These are phyloP conservation scores for Hypomecis punctinalis DNA, from an alignment of 2,888 invertebrate genomes.

Conservation along the genomic window DNA sequence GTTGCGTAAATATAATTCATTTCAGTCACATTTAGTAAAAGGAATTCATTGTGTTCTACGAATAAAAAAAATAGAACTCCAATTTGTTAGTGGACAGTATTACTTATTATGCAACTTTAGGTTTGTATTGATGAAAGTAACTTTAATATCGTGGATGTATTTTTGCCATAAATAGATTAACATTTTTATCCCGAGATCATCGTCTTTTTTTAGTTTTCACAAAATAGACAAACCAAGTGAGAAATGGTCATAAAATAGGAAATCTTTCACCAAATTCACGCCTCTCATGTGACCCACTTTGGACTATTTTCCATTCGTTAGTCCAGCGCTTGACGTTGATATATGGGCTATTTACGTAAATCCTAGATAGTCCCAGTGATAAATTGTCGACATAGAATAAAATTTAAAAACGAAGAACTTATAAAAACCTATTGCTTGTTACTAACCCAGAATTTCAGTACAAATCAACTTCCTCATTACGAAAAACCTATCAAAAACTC, in stretches of 20 bases:
- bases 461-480: background rate
- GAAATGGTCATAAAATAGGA: conserved; percentile 30
- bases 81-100: too few species aligned
- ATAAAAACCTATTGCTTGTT: background rate
- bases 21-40: too few species aligned
- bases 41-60: too few species aligned
- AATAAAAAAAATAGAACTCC: too few species aligned
- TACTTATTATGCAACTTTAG: too few species aligned
- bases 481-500: conserved; percentile 3
- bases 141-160: too few species aligned
- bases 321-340: conserved; percentile 32
- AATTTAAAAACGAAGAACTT: background rate
- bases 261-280: conserved; percentile 26
- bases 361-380: conserved; percentile 5
- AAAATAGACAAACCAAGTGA: conserved; percentile 24
- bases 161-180: too few species aligned
- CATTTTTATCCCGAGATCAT: background rate
- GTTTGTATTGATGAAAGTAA: too few species aligned
- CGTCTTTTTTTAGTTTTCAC: background rate
- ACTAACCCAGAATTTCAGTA: background rate
- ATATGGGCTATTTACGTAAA: conserved; percentile 15
- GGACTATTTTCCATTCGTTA: conserved; percentile 32
- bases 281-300: conserved; percentile 27
- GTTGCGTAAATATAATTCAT: too few species aligned
- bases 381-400: background rate